phyloP scores from a whole-genome alignment of 2,888 invertebrate species.

The Parnassius glacialis region DNA sequence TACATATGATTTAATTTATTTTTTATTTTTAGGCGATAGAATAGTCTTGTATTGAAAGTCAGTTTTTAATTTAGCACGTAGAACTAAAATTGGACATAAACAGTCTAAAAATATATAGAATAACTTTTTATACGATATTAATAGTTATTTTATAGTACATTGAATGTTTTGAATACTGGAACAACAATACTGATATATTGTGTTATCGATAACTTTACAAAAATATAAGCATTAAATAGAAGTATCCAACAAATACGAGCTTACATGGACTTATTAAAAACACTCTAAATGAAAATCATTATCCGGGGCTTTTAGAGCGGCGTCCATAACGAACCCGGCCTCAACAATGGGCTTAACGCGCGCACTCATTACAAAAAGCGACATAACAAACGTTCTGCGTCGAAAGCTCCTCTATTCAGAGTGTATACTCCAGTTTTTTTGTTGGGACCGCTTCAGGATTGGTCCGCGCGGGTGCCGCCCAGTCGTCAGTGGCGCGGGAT shows the following conservation, averaged over 20 bases:
- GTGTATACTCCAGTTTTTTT: slow-evolving; percentile 78
- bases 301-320: slow-evolving; percentile 74
- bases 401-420: slow-evolving; percentile 79
- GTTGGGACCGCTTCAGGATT: slow-evolving; percentile 72
- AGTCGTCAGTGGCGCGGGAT: slow-evolving; percentile 51
- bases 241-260: slow-evolving; percentile 52
- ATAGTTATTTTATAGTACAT: too few species aligned
- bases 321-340: slow-evolving; percentile 76
- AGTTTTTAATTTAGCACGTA: too few species aligned
- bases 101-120: too few species aligned
- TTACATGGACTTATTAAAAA: slow-evolving; percentile 77
- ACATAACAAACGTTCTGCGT: slow-evolving; percentile 78
- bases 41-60: background rate
- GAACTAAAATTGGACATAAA: too few species aligned
- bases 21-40: background rate
- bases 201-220: background rate
- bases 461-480: slow-evolving; percentile 66
- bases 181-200: too few species aligned
- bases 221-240: slow-evolving; percentile 46
- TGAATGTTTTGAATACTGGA: too few species aligned
- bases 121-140: too few species aligned
- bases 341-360: slow-evolving; percentile 80
- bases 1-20: slow-evolving; percentile 2
- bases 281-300: slow-evolving; percentile 80
- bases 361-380: slow-evolving; percentile 80